Conservation (phyloP, 2,113 vertebrate genomes). For the Strix aluco region DNA sequence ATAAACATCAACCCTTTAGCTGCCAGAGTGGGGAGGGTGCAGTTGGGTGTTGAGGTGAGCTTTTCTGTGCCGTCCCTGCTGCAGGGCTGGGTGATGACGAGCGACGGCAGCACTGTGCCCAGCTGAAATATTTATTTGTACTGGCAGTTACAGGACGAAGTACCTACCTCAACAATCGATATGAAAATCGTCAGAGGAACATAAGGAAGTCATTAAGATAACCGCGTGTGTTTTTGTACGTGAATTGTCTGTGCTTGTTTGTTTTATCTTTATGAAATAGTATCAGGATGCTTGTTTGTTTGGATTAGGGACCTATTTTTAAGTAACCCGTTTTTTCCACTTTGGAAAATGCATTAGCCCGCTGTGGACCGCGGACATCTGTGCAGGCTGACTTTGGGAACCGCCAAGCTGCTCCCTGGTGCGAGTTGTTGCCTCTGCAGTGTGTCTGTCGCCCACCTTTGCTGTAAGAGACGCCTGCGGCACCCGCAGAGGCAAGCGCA, state of each 20-base stretch:
- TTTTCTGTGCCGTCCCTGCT: background rate
- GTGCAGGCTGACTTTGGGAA: background rate
- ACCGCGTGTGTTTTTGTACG: rapidly evolving
- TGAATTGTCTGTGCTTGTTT: background rate
- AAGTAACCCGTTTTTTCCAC: slow-evolving; percentile 16
- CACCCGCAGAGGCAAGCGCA: background rate
- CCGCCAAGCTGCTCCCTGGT: background rate
- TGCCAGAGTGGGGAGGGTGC: rapidly evolving
- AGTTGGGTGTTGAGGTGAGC: rapidly evolving
- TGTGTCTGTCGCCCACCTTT: background rate
- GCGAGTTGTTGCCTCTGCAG: background rate
- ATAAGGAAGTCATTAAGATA: background rate
- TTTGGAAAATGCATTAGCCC: background rate
- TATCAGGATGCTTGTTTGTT: background rate
- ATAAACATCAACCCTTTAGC: background rate
- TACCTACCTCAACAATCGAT: rapidly evolving
- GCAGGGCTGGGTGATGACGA: rapidly evolving
- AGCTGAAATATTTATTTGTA: rapidly evolving
- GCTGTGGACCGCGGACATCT: background rate
- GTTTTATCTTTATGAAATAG: background rate
- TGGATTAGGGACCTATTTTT: slow-evolving; percentile 28
- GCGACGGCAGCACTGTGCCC: background rate
- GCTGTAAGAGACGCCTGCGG: background rate
- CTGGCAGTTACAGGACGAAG: rapidly evolving
- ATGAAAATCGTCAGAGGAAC: background rate